Base-by-base conservation (phyloP, 2,797 vertebrate genomes). In the Limosa lapponica region DNA sequence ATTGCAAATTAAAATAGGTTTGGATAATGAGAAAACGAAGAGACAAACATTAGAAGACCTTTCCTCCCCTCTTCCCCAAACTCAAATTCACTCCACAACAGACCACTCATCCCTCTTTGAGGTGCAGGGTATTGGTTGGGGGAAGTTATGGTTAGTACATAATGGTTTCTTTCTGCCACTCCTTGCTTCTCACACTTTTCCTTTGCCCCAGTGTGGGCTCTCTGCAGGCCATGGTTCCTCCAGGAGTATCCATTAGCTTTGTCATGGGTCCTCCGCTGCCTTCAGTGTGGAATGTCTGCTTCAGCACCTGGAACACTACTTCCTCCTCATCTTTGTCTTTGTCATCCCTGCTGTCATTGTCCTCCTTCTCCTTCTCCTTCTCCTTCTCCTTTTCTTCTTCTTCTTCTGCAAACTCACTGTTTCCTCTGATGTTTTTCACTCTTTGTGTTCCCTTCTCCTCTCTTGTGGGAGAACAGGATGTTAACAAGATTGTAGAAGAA, bases 221-320 rank as follows among this genome's bases (percentile, higher is more conserved):
- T 41, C 25, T 5, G 3, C 19, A 69, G 8, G 12, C 6, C 2
- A 5, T 0, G 0, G 18, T 59, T 65, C 64, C 62, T 80, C 57
- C n/a, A 65, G 25, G 25, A 75, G 58, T 55, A 61, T 43, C 52
- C 41, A n/a, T 41, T 18, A 65, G 28, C 20, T 57, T 17, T 1
- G 0, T 22, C 37, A 25, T 3, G 5, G 6, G 13, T 57, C 15
- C 49, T 64, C 17, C 6, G 30, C 17, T 3, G 3, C 10, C 12
- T 58, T 51, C 23, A 34, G 12, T 39, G 24, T 34, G 27, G 24
- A 69, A 58, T 69, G 9, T 58, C 30, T 52, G 20, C 18, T 73
- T 30, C 19, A 73, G 61, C 16, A 75, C 6, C 28, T 57, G n/a
- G 24, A 69, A 34, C 10, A 36, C 7, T 10, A 55, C n/a, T 5